Base-by-base conservation (phyloP, 2,113 vertebrate species). In the Campylorhamphus procurvoides region DNA sequence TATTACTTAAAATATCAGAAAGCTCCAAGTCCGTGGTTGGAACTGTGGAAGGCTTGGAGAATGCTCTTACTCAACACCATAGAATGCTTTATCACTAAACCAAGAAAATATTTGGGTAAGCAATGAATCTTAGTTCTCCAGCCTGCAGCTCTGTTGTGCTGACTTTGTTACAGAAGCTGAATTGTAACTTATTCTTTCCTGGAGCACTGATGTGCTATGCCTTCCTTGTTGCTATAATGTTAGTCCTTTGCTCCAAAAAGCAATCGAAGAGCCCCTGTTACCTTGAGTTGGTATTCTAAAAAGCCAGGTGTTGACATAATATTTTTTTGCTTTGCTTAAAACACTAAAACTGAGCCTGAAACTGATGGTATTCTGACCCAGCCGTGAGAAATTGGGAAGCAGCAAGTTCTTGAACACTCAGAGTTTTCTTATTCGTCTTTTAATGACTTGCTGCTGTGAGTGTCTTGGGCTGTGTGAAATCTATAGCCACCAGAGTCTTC, bases 401-500 rank as follows among this genome's bases (percentile, higher is more conserved):
- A 56, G 27, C n/a, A 72, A 66, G 46, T 44, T 75, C 16, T 37
- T 60, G 33, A 77, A 69, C 68, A n/a, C 44, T 77, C 18, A 8
- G 37, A 18, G 28, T 84, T 87, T 89, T 81, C 25, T 64, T 59
- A 3, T 7, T 75, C 15, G 35, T n/a, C 33, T 77, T 77, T 18
- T 63, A 50, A n/a, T 42, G 35, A 17, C 14, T 67, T 80, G 27
- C 42, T 72, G 47, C 28, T 83, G 20, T 28, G 33, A 24, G 9
- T 66, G 23, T 62, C 79, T 52, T 35, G 13, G n/a, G 28, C 25
- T 58, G 3, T 1, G 3, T 84, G 69, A 66, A 58, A 52, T 74
- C 24, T 62, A 0, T 5, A 44, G 46, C 31, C 3, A 7, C 7
- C 12, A 2, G 1, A 19, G 27, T 23, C 7, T 60, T 52, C 35